These are phyloP conservation scores for Epinephelus awoara DNA, from an alignment of 2,797 vertebrate genomes.

Conservation along the genomic window DNA sequence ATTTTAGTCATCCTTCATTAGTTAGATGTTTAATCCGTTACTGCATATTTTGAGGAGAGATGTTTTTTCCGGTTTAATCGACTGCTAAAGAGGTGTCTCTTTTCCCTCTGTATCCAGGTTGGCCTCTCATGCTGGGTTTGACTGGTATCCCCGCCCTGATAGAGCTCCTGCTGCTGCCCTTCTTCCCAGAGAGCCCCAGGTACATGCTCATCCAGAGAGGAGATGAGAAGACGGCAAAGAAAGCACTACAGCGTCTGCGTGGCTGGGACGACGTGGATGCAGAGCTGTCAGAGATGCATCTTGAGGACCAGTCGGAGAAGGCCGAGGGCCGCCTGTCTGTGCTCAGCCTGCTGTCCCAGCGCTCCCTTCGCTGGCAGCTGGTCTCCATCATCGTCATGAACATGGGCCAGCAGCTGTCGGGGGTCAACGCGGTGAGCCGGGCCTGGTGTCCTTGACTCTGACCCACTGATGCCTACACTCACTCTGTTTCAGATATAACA, in stretches of 20 bases:
- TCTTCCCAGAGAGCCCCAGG: constrained; percentile 95
- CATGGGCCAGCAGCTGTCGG: constrained; percentile 95
- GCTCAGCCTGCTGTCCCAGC: constrained; percentile 86
- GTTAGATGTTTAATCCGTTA: not conserved
- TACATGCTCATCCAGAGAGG: constrained; percentile 92
- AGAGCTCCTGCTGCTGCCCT: constrained; percentile 90
- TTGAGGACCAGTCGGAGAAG: constrained; percentile 89
- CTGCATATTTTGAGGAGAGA: not conserved
- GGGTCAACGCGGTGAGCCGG: constrained; percentile 90
- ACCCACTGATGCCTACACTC: not conserved
- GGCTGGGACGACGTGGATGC: constrained; percentile 86
- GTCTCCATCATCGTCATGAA: constrained; percentile 90
- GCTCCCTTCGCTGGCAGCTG: constrained; percentile 93
- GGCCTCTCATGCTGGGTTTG: constrained; percentile 91
- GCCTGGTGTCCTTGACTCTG: not conserved
- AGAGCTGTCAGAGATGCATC: constrained; percentile 90
- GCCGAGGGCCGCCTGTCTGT: constrained; percentile 84
- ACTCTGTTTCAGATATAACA: constrained; percentile 5
- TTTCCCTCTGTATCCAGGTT: constrained; percentile 69
- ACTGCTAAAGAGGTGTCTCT: not conserved
- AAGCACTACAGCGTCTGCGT: constrained; percentile 87
- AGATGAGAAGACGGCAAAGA: constrained; percentile 82
- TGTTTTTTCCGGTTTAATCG: not conserved
- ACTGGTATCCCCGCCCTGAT: constrained; percentile 90
- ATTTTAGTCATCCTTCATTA: not conserved